These are phyloP conservation scores for Onychostoma macrolepis DNA, from an alignment of 2,113 vertebrate genomes.

Conservation along the genomic window DNA sequence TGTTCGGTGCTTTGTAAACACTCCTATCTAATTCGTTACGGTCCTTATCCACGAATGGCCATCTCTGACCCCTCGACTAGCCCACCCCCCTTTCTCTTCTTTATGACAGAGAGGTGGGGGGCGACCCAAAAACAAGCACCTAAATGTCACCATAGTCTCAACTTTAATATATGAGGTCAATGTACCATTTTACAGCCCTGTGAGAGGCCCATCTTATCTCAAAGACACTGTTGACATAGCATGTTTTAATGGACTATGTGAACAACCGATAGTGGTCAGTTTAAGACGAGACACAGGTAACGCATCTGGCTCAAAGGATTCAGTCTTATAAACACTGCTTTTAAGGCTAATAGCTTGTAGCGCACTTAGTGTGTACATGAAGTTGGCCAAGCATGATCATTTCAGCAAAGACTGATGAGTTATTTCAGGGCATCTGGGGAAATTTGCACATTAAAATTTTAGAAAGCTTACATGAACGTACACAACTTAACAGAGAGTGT, in stretches of 20 bases:
- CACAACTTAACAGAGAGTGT: too few relatives aligned
- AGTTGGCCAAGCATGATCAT: not conserved
- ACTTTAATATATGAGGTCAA: constrained; percentile 36
- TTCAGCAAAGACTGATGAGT: not conserved
- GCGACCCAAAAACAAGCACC: constrained; percentile 24
- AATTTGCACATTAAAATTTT: not conserved
- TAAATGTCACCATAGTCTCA: constrained; percentile 18
- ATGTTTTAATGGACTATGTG: constrained; percentile 44
- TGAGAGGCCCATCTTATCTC: constrained; percentile 37
- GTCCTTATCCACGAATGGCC: constrained; percentile 13
- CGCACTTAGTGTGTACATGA: not conserved
- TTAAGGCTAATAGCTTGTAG: not conserved
- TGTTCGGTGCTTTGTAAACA: constrained; percentile 56
- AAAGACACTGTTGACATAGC: constrained; percentile 28
- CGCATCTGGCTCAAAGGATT: not conserved
- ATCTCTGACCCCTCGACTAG: constrained; percentile 48
- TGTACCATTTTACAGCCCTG: constrained; percentile 37
- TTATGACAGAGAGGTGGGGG: constrained; percentile 2
- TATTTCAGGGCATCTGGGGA: not conserved
- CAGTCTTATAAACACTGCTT: not conserved
- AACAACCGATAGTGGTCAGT: not conserved
- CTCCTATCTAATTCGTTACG: constrained; percentile 46
- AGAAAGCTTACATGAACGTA: not conserved
- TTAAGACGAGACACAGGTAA: constrained; percentile 26
- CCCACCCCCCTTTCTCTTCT: not conserved